Percentiles rank a stretch among this genome's conserved stretches.
These are phyloP conservation scores for Aplidium turbinatum DNA, from an alignment of 23 tunicate genomes.

Conservation along the genomic window DNA sequence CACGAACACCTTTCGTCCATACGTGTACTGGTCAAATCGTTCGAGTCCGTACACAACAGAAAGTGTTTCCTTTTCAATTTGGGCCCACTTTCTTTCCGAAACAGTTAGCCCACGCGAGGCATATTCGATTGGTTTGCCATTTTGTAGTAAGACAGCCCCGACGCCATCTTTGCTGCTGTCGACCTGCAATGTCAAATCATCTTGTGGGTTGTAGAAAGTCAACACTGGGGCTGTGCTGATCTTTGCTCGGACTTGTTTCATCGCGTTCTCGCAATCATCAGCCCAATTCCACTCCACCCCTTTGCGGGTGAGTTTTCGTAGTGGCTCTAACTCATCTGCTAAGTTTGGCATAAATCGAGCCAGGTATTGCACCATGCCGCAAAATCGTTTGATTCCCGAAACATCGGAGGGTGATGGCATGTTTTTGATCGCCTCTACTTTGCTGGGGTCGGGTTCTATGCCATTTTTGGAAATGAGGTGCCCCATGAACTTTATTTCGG, in stretches of 20 bases:
- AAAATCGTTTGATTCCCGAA: slow-evolving; percentile 13
- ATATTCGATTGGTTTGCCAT: slow-evolving; percentile 24
- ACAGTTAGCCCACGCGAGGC: slow-evolving; percentile 22
- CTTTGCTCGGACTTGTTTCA: slow-evolving; percentile 10
- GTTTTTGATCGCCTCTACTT: slow-evolving; percentile 23
- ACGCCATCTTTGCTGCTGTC: slow-evolving; percentile 34
- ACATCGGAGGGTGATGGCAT: slow-evolving; percentile 37
- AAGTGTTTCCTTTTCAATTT: slow-evolving; percentile 40
- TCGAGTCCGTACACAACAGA: slow-evolving; percentile 37
- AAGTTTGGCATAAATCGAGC: slow-evolving; percentile 27
- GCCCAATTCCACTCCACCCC: slow-evolving; percentile 29
- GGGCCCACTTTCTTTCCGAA: slow-evolving; percentile 33
- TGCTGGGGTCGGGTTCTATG: slow-evolving; percentile 23
- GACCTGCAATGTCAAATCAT: slow-evolving; percentile 16
- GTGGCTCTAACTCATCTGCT: slow-evolving; percentile 20
- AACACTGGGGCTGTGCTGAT: slow-evolving; percentile 19
- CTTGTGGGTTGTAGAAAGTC: not conserved
- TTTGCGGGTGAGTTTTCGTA: slow-evolving; percentile 25
- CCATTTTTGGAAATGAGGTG: slow-evolving; percentile 15
- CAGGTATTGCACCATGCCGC: slow-evolving; percentile 30
- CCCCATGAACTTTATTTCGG: slow-evolving; percentile 32
- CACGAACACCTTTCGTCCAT: slow-evolving; percentile 14
- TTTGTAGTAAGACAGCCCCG: slow-evolving; percentile 22
- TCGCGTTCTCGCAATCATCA: slow-evolving; percentile 20
- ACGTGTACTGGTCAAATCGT: slow-evolving; percentile 41